These are phyloP conservation scores for Porites rus DNA, from an alignment of 92 coral and sea anemone species.

Conservation along the genomic window DNA sequence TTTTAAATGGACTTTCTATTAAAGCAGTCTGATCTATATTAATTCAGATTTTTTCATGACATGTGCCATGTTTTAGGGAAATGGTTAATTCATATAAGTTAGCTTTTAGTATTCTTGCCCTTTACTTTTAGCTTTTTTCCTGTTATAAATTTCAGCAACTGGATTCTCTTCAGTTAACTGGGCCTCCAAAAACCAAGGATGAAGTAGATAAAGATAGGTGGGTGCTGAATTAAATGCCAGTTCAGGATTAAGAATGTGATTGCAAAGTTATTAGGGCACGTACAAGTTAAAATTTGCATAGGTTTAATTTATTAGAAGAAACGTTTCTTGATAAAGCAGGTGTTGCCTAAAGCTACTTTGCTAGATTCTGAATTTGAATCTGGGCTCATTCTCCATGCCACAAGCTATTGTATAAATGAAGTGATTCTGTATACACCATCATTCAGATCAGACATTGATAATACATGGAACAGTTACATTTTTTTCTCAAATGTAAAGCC, in stretches of 20 bases:
- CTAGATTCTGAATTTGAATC: neutral
- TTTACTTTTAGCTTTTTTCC: neutral
- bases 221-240: neutral
- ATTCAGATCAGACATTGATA: neutral
- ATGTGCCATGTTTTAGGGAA: too few species aligned
- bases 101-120: neutral
- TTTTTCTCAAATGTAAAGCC: neutral
- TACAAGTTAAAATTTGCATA: conserved; percentile 16
- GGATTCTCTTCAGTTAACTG: conserved; percentile 87
- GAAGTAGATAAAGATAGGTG: conserved; percentile 90
- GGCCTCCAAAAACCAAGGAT: conserved; percentile 78
- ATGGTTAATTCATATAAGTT: too few species aligned
- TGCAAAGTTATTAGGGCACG: neutral
- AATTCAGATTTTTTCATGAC: neutral
- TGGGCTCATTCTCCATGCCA: conserved; percentile 15
- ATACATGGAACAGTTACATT: neutral
- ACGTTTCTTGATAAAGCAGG: conserved; percentile 13
- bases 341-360: conserved; percentile 3
- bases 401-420: conserved; percentile 3
- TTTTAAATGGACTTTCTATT: neutral
- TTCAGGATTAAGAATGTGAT: neutral
- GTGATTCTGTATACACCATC: neutral
- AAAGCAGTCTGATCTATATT: too few species aligned
- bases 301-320: neutral
- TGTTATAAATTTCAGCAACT: conserved; percentile 70